Percentiles rank a stretch among this genome's conserved stretches.
phyloP scores from a whole-genome alignment of 1,140 invertebrate species.

The Megalonaias nervosa region DNA sequence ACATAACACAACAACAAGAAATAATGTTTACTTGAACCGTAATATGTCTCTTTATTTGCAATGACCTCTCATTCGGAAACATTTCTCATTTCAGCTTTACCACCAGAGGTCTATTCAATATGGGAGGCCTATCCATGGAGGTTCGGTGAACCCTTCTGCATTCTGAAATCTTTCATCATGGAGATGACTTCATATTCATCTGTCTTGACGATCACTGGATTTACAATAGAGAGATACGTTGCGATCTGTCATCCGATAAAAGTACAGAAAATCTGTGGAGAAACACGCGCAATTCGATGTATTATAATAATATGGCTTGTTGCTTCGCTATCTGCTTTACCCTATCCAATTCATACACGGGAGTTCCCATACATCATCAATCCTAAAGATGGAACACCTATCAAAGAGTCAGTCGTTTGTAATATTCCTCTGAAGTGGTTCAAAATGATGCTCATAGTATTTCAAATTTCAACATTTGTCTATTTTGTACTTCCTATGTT shows the following conservation, averaged over 20 bases:
- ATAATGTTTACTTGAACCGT: too few species aligned
- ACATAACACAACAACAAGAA: background rate
- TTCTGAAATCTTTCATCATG: conserved; percentile 85
- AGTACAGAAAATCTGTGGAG: conserved; percentile 85
- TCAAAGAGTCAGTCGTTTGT: conserved; percentile 63
- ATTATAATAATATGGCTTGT: conserved; percentile 86
- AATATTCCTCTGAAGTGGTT: conserved; percentile 59
- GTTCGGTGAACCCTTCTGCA: conserved; percentile 89
- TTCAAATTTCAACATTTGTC: conserved; percentile 68
- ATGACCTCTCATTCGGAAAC: too few species aligned
- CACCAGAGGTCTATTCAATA: conserved; percentile 87
- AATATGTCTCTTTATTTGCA: too few species aligned
- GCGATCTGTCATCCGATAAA: conserved; percentile 94
- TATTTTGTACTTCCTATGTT: conserved; percentile 72
- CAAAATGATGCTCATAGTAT: conserved; percentile 50
- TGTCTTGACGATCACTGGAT: conserved; percentile 92
- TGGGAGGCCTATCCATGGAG: conserved; percentile 91
- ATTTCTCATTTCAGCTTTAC: conserved; percentile 39
- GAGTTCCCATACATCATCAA: conserved; percentile 53
- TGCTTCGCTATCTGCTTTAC: conserved; percentile 84
- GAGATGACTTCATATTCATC: conserved; percentile 96
- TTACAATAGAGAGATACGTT: conserved; percentile 95
- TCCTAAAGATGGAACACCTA: conserved; percentile 41
- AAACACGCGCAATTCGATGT: conserved; percentile 80
- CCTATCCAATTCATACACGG: conserved; percentile 71